Percentiles rank a stretch among this genome's conserved stretches.
These are phyloP conservation scores for Drosophila pseudotakahashii DNA, from an alignment of 2,888 invertebrate genomes.

Conservation along the genomic window DNA sequence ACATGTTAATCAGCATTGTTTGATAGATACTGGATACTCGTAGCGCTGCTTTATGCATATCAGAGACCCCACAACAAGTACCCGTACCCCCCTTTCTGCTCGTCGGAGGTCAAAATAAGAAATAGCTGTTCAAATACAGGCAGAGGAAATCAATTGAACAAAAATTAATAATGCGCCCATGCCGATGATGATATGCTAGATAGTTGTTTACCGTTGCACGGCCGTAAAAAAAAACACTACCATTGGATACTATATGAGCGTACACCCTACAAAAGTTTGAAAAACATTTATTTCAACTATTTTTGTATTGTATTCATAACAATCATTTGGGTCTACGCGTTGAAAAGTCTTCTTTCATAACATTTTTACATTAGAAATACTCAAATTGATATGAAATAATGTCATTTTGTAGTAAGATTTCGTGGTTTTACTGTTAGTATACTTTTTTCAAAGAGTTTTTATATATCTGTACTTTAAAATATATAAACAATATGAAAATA, in stretches of 20 bases:
- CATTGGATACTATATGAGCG: constrained; percentile 17
- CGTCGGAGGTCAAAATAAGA: not conserved
- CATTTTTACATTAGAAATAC: too few species aligned
- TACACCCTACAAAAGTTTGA: constrained; percentile 9
- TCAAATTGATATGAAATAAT: too few species aligned
- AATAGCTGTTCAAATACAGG: constrained; percentile 47
- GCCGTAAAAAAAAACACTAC: constrained; percentile 32
- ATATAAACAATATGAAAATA: too few species aligned
- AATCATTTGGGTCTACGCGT: too few species aligned
- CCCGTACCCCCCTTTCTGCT: not conserved
- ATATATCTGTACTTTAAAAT: too few species aligned
- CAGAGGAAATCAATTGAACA: constrained; percentile 74
- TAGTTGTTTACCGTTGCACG: constrained; percentile 44
- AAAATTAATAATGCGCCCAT: constrained; percentile 64
- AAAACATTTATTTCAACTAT: too few species aligned
- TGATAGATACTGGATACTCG: constrained; percentile 11
- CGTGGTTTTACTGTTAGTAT: too few species aligned
- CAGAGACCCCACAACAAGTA: not conserved
- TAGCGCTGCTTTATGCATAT: constrained; percentile 17
- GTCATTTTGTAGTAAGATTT: too few species aligned
- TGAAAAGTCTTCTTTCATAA: too few species aligned
- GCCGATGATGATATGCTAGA: constrained; percentile 35
- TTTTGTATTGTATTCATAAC: too few species aligned
- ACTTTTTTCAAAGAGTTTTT: too few species aligned
- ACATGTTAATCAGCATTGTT: constrained; percentile 52